Evolutionary conservation across 2,888 invertebrate genomes (phyloP).

Genomic region (Villa cingulata): DNA sequence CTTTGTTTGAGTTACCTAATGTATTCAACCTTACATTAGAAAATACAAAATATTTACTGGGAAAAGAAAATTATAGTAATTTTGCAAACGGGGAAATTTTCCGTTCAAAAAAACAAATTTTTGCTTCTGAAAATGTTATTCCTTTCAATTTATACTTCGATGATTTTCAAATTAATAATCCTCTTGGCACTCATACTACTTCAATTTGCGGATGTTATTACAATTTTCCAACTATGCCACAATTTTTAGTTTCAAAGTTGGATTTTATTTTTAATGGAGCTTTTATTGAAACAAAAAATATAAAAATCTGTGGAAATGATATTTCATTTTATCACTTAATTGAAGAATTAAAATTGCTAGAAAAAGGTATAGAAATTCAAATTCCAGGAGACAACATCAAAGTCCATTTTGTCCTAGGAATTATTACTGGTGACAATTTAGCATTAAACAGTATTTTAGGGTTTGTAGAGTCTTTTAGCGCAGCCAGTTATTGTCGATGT

Average conservation of each 20-base stretch:
- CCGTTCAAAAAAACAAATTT: too few species aligned
- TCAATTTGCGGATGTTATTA: neutral
- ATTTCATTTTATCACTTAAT: conserved; percentile 12
- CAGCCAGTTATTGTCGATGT: conserved; percentile 10
- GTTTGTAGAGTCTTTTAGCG: conserved; percentile 12
- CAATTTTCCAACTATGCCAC: conserved; percentile 10
- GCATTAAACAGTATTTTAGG: conserved; percentile 15
- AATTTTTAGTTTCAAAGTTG: conserved; percentile 14
- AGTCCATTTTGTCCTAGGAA: conserved; percentile 16
- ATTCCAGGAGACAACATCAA: conserved; percentile 1
- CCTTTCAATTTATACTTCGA: conserved; percentile 10
- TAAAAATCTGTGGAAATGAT: conserved; percentile 14
- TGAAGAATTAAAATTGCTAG: conserved; percentile 14
- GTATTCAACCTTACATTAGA: too few species aligned
- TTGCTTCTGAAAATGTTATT: too few species aligned
- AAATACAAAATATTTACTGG: too few species aligned
- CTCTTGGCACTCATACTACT: conserved; percentile 7
- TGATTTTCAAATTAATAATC: conserved; percentile 13
- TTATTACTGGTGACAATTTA: conserved; percentile 18
- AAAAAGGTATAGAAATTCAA: conserved; percentile 11
- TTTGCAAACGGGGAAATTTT: too few species aligned
- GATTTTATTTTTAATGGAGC: conserved; percentile 13
- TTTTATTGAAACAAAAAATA: conserved; percentile 10
- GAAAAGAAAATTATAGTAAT: too few species aligned
- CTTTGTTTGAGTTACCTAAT: too few species aligned